Percentiles rank a stretch among this genome's conserved stretches.
Evolutionary conservation across 2,888 invertebrate species (phyloP).

Genomic region (Drosophila koepferae): DNA sequence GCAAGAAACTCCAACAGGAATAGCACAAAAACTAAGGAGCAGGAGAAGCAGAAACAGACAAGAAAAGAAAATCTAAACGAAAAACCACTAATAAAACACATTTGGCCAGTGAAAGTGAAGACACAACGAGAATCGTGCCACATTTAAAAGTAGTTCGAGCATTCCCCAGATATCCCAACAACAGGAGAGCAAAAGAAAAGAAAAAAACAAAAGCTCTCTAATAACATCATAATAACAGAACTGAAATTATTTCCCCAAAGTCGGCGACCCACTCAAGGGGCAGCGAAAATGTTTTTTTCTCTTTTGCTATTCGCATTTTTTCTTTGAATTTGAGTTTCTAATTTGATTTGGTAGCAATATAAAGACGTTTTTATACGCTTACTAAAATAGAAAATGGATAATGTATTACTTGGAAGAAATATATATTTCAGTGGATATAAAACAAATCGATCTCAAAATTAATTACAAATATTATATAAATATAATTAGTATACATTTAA

Average conservation of each 20-base stretch:
- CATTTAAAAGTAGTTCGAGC: constrained; percentile 48
- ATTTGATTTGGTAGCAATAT: constrained; percentile 6
- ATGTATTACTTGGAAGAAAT: no score
- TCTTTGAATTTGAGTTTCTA: constrained; percentile 12
- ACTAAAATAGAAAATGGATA: neutral
- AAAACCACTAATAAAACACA: constrained; percentile 58
- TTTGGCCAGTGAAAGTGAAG: constrained; percentile 63
- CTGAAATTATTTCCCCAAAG: constrained; percentile 58
- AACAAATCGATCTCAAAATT: no score
- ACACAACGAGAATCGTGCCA: constrained; percentile 42
- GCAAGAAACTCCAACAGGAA: constrained; percentile 13
- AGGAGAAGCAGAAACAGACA: neutral
- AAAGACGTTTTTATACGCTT: constrained; percentile 11
- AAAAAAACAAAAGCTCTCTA: constrained; percentile 38
- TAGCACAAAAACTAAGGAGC: neutral
- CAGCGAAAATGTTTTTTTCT: constrained; percentile 11
- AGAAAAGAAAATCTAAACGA: constrained; percentile 3
- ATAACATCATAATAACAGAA: constrained; percentile 61
- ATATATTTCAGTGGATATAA: no score
- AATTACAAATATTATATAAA: no score
- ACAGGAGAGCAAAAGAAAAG: neutral
- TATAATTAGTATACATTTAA: no score
- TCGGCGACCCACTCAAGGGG: constrained; percentile 10
- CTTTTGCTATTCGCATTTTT: neutral
- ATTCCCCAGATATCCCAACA: constrained; percentile 4